phyloP scores from a whole-genome alignment of 2,113 vertebrate genomes.

The Channa argus region DNA sequence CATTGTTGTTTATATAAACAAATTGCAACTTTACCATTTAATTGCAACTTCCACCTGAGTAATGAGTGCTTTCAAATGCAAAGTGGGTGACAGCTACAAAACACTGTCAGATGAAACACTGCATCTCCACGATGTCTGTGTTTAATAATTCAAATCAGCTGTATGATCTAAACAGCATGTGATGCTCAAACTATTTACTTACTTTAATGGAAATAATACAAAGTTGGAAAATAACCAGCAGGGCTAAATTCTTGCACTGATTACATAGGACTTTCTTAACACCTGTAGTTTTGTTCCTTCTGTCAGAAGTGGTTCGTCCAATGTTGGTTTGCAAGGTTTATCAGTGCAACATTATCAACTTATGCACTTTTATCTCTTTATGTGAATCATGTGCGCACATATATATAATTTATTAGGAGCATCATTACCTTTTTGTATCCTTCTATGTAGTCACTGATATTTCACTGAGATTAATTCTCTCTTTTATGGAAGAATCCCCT shows the following conservation, averaged over 20 bases:
- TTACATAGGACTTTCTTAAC: background rate
- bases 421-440: background rate
- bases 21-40: slow-evolving; percentile 16
- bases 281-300: background rate
- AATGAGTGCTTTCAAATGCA: slow-evolving; percentile 27
- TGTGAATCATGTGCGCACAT: too few relatives aligned
- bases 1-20: slow-evolving; percentile 38
- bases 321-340: background rate
- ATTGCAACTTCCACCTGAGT: slow-evolving; percentile 24
- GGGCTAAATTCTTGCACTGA: too few relatives aligned
- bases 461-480: background rate
- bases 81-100: slow-evolving; percentile 8
- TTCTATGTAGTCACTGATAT: background rate
- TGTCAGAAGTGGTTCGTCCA: background rate
- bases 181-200: background rate
- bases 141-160: background rate
- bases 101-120: background rate
- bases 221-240: background rate
- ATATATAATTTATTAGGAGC: background rate
- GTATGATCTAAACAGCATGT: background rate
- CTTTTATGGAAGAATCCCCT: background rate
- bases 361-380: too few relatives aligned
- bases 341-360: background rate
- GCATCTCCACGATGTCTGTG: background rate
- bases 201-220: background rate